Evolutionary conservation across 2,113 vertebrate species (phyloP), one percentile per base, ranked within the genome.

Genomic region (Engystomops pustulosus): DNA sequence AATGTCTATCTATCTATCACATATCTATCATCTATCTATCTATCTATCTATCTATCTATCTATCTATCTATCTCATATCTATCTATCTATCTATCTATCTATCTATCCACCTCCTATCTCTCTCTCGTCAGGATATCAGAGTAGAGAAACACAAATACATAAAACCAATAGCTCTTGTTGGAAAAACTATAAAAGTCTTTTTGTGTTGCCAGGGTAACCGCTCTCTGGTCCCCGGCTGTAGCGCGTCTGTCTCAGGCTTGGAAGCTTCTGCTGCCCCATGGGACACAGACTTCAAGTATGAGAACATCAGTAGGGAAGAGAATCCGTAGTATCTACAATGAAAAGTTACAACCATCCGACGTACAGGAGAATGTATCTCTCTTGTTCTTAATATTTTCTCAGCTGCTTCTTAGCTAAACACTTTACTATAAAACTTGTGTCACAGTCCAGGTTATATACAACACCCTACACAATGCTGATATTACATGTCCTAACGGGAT

Each of bases 271-370:
- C 45, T 71, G 3, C 25, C 80, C 80, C 67, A 53, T 25, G 80
- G 49, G 80, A 72, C 11, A 20, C 25, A 81, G 80, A n/a, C 80
- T 41, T 53, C 79, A 55, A 51, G 47, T 70, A 30, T 68, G 58
- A 44, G 32, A 41, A 30, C 34, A 71, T 47, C 20, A 23, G 5
- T 18, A 81, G 44, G 36, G 4, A 23, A 70, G 44, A 70, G 1
- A 11, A 41, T 45, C 44, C 11, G 44, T n/a, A n/a, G n/a, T n/a
- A n/a, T n/a, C n/a, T n/a, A n/a, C n/a, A n/a, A n/a, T n/a, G n/a
- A n/a, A n/a, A n/a, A n/a, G n/a, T n/a, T n/a, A n/a, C n/a, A n/a
- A n/a, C n/a, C n/a, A n/a, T n/a, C n/a, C n/a, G n/a, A n/a, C n/a
- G n/a, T n/a, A n/a, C n/a, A n/a, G n/a, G n/a, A n/a, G n/a, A n/a